Conservation (phyloP, 2,888 invertebrate species). For the Dorcus hopei region DNA sequence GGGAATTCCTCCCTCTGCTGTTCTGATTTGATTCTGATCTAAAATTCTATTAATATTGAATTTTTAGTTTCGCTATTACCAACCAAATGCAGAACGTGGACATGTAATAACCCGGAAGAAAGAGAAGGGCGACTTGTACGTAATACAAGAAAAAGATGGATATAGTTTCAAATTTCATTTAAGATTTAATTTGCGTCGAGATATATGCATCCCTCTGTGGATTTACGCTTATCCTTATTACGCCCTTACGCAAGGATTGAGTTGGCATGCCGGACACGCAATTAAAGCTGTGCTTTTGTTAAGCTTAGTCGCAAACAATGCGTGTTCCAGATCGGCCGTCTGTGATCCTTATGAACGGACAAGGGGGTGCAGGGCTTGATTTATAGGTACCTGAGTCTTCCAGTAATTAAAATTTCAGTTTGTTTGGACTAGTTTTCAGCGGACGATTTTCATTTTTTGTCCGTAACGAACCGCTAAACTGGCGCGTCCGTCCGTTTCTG, state of each 20-base stretch:
- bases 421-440: slow-evolving; percentile 9
- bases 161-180: slow-evolving; percentile 51
- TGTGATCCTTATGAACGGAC: slow-evolving; percentile 42
- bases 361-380: slow-evolving; percentile 37
- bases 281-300: slow-evolving; percentile 47
- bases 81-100: background rate
- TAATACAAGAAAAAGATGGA: slow-evolving; percentile 32
- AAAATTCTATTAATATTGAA: background rate
- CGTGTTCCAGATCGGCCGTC: slow-evolving; percentile 39
- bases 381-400: slow-evolving; percentile 46
- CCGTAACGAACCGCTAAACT: background rate
- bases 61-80: background rate
- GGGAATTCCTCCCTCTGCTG: slow-evolving; percentile 2
- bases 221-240: slow-evolving; percentile 29
- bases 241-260: slow-evolving; percentile 9
- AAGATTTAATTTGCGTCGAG: slow-evolving; percentile 50
- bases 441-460: background rate
- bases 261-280: slow-evolving; percentile 28
- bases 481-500: slow-evolving; percentile 27
- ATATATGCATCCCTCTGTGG: slow-evolving; percentile 44
- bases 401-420: slow-evolving; percentile 46
- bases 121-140: background rate
- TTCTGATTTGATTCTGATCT: background rate
- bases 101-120: background rate
- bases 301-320: slow-evolving; percentile 46